A percentile compares a stretch with the other conserved stretches of the same genome.
These are phyloP conservation scores for Bombycilla garrulus DNA, from an alignment of 2,113 vertebrate genomes.

Conservation along the genomic window DNA sequence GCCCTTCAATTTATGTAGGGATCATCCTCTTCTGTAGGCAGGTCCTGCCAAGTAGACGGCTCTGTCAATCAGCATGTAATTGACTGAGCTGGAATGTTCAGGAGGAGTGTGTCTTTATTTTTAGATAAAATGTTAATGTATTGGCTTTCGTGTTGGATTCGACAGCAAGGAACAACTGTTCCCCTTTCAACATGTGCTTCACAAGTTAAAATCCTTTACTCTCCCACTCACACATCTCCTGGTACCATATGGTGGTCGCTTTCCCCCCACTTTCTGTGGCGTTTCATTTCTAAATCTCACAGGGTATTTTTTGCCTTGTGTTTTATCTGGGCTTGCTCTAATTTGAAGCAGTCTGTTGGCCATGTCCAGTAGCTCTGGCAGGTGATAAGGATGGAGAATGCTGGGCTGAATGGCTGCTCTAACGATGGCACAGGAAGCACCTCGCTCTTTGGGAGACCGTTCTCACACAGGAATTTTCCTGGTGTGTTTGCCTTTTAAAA, in stretches of 20 bases:
- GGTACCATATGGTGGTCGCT: slow-evolving; percentile 31
- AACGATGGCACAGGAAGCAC: neutral
- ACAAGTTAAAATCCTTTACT: slow-evolving; percentile 55
- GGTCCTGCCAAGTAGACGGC: slow-evolving; percentile 42
- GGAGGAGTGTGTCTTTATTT: slow-evolving; percentile 59
- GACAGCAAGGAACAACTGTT: slow-evolving; percentile 59
- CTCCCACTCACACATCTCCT: slow-evolving; percentile 40
- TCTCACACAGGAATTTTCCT: slow-evolving; percentile 19
- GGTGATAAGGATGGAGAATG: neutral
- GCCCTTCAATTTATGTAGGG: slow-evolving; percentile 4
- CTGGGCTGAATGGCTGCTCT: slow-evolving; percentile 7
- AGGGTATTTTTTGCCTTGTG: slow-evolving; percentile 49
- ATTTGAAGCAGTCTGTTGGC: slow-evolving; percentile 32
- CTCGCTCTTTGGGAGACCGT: slow-evolving; percentile 8
- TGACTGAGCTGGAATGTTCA: slow-evolving; percentile 61
- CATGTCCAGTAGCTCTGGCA: slow-evolving; percentile 35
- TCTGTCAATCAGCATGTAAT: slow-evolving; percentile 50
- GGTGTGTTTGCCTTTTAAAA: slow-evolving; percentile 24
- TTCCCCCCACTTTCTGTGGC: neutral
- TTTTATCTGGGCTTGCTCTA: slow-evolving; percentile 53
- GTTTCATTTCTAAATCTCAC: slow-evolving; percentile 24
- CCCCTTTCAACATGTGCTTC: slow-evolving; percentile 53
- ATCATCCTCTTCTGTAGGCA: slow-evolving; percentile 40
- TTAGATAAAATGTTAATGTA: slow-evolving; percentile 54
- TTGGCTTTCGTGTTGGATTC: slow-evolving; percentile 53